A percentile compares a stretch with the other conserved stretches of the same genome.
phyloP scores from a whole-genome alignment of 2,797 vertebrate species.

The Dendrocincla tyrannina region DNA sequence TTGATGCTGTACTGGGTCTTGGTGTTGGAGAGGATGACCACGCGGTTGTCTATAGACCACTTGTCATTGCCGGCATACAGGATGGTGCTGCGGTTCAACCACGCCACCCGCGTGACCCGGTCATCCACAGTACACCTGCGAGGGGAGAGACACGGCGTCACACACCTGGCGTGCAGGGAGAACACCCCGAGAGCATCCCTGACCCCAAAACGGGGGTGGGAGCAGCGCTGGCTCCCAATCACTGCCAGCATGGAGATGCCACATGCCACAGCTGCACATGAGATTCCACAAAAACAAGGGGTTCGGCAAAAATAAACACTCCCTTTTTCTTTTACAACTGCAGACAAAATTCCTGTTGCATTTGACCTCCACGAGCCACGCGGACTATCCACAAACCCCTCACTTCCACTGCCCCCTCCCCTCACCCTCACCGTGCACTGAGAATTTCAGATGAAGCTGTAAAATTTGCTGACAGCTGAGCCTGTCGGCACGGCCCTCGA shows the following conservation, averaged over 20 bases:
- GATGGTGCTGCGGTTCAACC: constrained; percentile 97
- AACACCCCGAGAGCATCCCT: fast-evolving
- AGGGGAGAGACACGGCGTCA: background rate
- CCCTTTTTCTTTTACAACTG: background rate
- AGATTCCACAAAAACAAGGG: fast-evolving
- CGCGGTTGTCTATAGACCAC: constrained; percentile 95
- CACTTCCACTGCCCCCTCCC: background rate
- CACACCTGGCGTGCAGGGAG: fast-evolving
- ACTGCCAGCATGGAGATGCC: fast-evolving
- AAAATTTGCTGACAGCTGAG: background rate
- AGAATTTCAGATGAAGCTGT: background rate
- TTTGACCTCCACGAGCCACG: background rate
- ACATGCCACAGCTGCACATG: fast-evolving
- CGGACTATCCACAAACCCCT: background rate
- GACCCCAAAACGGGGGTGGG: fast-evolving
- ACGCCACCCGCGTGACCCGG: constrained; percentile 93
- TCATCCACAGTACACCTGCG: constrained; percentile 93
- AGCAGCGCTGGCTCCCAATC: fast-evolving
- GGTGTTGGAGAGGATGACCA: constrained; percentile 90
- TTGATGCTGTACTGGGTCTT: constrained; percentile 95
- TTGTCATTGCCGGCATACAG: constrained; percentile 94
- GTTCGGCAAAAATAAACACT: fast-evolving
- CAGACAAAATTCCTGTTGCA: background rate
- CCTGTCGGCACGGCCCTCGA: background rate
- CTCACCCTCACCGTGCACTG: fast-evolving